Base-by-base conservation (phyloP, 1,140 invertebrate genomes). In the Phocides pigmalion region DNA sequence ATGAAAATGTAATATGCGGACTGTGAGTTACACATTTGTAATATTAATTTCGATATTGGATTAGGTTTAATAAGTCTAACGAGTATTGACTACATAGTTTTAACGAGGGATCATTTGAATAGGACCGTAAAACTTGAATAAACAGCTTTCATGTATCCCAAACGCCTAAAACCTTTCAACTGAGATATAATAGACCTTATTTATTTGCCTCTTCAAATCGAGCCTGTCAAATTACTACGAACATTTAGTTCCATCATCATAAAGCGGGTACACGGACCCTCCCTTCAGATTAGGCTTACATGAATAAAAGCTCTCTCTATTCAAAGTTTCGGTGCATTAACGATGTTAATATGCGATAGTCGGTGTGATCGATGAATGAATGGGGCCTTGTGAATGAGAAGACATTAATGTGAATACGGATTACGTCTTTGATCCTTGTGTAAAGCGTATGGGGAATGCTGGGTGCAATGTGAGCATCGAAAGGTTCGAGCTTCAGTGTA, bases 271-370 rank as follows among this genome's bases (percentile, higher is more conserved):
- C 12, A 44, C 11, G 54, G 32, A 64, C 70, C 62, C 67, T 62
- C 62, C 53, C 67, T 16, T 61, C 51, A 50, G 62, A 50, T 66
- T 59, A 32, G 35, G 35, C 22, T 15, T 41, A 17, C 65, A 64
- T 68, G 75, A 76, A 82, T 78, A 70, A 76, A 75, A 65, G 70
- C 46, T 44, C 62, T 78, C 53, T 74, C 71, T 78, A 61, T 68
- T 63, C 62, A 44, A 53, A 37, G 42, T 75, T 74, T 78, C 61
- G 62, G 71, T 68, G 76, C 78, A 83, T 83, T 79, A 79, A 62
- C 73, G 76, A 81, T 81, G 74, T 81, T 83, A 81, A 83, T 82
- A 82, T 58, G 62, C 65, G 70, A 75, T 83, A 76, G 67, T 70
- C 66, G 63, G 62, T 74, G 66, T 75, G 69, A 76, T 77, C 72